A percentile compares a stretch with the other conserved stretches of the same genome.
phyloP scores from a whole-genome alignment of 2,888 invertebrate species.

The Glaucopsyche alexis region DNA sequence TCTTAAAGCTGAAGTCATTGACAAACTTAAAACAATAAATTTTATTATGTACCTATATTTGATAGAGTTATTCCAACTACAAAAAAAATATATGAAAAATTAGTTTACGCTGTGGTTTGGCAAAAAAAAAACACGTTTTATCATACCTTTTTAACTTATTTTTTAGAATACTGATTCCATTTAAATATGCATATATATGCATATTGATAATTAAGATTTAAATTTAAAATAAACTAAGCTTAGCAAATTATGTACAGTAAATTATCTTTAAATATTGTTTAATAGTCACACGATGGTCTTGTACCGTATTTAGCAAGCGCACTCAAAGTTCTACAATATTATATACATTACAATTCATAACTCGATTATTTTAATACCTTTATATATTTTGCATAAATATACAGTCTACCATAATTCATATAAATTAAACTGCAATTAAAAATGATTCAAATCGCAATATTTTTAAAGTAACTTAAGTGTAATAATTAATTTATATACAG shows the following conservation, averaged over 20 bases:
- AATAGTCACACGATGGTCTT: background rate
- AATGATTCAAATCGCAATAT: background rate
- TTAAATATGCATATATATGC: background rate
- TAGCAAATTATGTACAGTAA: slow-evolving; percentile 19
- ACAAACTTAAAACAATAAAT: too few relatives aligned
- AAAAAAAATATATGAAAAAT: too few relatives aligned
- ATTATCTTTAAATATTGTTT: background rate
- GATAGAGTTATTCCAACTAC: too few relatives aligned
- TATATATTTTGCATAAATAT: slow-evolving; percentile 26
- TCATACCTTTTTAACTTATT: background rate
- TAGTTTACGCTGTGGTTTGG: too few relatives aligned
- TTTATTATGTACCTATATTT: too few relatives aligned
- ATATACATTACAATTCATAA: slow-evolving; percentile 8
- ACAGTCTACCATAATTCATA: slow-evolving; percentile 9
- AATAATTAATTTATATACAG: slow-evolving; percentile 23
- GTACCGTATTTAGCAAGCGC: background rate
- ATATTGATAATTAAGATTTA: slow-evolving; percentile 4
- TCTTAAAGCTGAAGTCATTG: too few relatives aligned
- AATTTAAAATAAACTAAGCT: slow-evolving; percentile 1
- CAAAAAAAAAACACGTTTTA: background rate
- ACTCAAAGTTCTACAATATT: background rate
- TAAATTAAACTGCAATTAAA: background rate
- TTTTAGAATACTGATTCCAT: background rate
- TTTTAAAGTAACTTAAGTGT: slow-evolving; percentile 11
- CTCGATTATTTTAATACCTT: slow-evolving; percentile 1